Evolutionary conservation across 2,888 invertebrate genomes (phyloP), one percentile per base, ranked within the genome.

Genomic region (Nebria salina): DNA sequence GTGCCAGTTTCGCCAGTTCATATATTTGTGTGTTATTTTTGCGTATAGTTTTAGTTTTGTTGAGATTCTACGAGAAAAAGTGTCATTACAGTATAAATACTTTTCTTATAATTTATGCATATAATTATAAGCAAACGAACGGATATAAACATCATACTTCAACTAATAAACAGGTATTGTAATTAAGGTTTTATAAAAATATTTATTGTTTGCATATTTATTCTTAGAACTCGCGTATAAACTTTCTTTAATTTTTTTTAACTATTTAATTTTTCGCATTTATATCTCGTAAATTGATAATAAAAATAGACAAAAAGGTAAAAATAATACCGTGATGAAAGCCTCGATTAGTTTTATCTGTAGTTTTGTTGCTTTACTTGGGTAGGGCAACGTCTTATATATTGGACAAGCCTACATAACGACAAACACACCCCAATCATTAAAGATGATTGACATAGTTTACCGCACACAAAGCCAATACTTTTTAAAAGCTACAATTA

Each of bases 1-100:
- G 75, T 75, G 75, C 75, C 75, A 75, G 75, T 75, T 75, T 64
- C 64, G 64, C 75, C 54, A 75, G 70, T 70, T 11, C 25, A 13
- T 9, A 13, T 70, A 34, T 13, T 25, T 54, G 13, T 54, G 13
- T 65, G 26, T 25, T 9, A n/a, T 41, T 68, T 76, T 76, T 76
- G 76, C 76, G 41, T 68, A 68, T 42, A 68, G 41, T 42, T 11
- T 26, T 13, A 13, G 11, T 11, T 26, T 70, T 15, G 70, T 70
- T 70, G 11, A 70, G 70, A 26, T 26, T 54, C 26, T 26, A 70
- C 25, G 25, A 7, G 11, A 70, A 54, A 70, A 70, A 70, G 70
- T 70, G 54, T 13, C 13, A 11, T 54, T 8, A 54, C 8, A 8
- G 7, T 54, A 54, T 4, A 8, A 8, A 54, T 54, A 8, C 54